Evolutionary conservation across 2,888 invertebrate genomes (phyloP), one percentile per base, ranked within the genome.

Genomic region (Conops quadrifasciatus): DNA sequence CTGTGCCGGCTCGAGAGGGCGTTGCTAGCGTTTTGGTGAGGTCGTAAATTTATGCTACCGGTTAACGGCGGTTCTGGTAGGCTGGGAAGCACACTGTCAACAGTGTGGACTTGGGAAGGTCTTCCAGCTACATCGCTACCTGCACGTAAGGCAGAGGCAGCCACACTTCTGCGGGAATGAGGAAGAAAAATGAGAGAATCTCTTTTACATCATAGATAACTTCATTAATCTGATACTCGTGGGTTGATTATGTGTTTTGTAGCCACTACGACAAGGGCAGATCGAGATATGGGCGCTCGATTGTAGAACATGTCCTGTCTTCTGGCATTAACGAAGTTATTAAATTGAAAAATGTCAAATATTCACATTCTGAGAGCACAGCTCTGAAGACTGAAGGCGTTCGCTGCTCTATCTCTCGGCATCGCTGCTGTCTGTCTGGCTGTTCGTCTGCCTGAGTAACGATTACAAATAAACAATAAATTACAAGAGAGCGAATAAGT

Each of bases 191-290:
- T n/a, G n/a, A n/a, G n/a, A n/a, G n/a, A n/a, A n/a, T n/a, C n/a
- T n/a, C n/a, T n/a, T n/a, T n/a, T n/a, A n/a, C n/a, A n/a, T n/a
- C n/a, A n/a, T n/a, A n/a, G n/a, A n/a, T n/a, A n/a, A n/a, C n/a
- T 59, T 59, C 59, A 67, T 60, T 30, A 60, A 67, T 67, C 49
- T 59, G 47, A 60, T 60, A 30, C 67, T n/a, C n/a, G n/a, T n/a
- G n/a, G n/a, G 60, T 60, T 56, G 67, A 67, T 67, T 60, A 67
- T 19, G 49, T 60, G 16, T 56, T 67, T 67, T 67, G 67, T 67
- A 67, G 58, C 58, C 43, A 67, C 58, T 47, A 26, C 2, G 24
- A 26, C n/a, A 19, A n/a, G 24, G 67, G 9, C 7, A 24, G 45
- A 45, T 58, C 58, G 47, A 26, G 28, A 67, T 67, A 19, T 19